Evolutionary conservation across 2,113 vertebrate species (phyloP), one percentile per base, ranked within the genome.

Genomic region (Ivindomyrus marchei): DNA sequence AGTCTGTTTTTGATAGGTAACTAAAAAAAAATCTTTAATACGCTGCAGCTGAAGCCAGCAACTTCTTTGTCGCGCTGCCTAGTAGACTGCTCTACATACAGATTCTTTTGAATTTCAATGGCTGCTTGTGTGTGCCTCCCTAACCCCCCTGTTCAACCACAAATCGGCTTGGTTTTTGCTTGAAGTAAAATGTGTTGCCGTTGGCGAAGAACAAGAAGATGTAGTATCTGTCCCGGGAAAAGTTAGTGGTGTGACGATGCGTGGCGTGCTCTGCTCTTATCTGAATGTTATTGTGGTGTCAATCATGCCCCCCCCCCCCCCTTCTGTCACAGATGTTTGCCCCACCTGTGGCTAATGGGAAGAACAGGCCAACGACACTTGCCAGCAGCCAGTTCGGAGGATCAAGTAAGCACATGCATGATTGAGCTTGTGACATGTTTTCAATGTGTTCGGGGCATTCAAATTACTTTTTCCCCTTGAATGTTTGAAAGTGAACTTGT

Each of bases 281-380:
- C 88, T 45, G 56, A 91, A 90, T 90, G 88, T 27, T 88, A 88
- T 91, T 89, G 87, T 52, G 47, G 85, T 86, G 85, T 86, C 47
- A 49, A 47, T 86, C 94, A 89, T 90, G 88, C 88, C 89, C 90
- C 93, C 91, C 93, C 92, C 92, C 94, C 94, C 53, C 52, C 52
- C 4, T 53, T 94, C 94, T 95, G 95, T 96, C 94, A 90, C 96
- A 99, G 98, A 99, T 99, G 98, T 99, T 99, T 92, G 97, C 98
- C 3, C 95, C 98, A 93, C 98, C 98, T 87, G 98, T 98, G 93
- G 96, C 98, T 93, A 99, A 98, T 77, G 98, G 98, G 91, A 99
- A 99, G 95, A 97, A 97, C 96, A 97, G 98, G 93, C 97, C 97
- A 47, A 96, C 97, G 90, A 97, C 98, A 52, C 97, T 99, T 88